Evolutionary conservation across 1,140 invertebrate genomes (phyloP).

Genomic region (Medauroidea extradentata): DNA sequence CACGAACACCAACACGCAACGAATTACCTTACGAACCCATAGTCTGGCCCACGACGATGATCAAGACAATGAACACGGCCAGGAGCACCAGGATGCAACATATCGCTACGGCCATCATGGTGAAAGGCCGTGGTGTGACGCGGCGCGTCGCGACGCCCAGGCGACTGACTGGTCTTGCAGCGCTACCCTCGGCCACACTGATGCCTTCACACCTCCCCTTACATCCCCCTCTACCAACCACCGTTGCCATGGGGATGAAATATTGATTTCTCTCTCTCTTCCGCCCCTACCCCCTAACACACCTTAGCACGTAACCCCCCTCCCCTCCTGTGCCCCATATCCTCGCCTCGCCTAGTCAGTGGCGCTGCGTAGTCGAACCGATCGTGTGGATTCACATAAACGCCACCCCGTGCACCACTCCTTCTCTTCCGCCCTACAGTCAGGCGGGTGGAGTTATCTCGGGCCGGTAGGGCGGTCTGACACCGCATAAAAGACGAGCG

Average conservation of each 20-base stretch:
- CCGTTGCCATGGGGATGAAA: conserved; percentile 9
- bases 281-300: background rate
- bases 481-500: no score
- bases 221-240: background rate
- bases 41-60: conserved; percentile 69
- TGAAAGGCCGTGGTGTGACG: background rate
- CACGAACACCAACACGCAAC: background rate
- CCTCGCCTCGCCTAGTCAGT: background rate
- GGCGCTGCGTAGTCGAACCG: no score
- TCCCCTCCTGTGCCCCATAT: background rate
- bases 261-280: conserved; percentile 4
- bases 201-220: background rate
- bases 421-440: no score
- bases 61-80: conserved; percentile 70
- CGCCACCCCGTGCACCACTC: no score
- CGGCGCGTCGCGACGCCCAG: background rate
- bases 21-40: conserved; percentile 40
- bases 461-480: no score
- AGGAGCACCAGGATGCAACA: conserved; percentile 71
- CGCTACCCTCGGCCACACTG: background rate
- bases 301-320: background rate
- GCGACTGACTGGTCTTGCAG: no score
- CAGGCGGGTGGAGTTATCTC: no score
- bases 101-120: conserved; percentile 71
- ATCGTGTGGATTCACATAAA: no score